Percentiles rank a stretch among this genome's conserved stretches.
Evolutionary conservation across 2,797 vertebrate species (phyloP).

Genomic region (Diplodus sargus): DNA sequence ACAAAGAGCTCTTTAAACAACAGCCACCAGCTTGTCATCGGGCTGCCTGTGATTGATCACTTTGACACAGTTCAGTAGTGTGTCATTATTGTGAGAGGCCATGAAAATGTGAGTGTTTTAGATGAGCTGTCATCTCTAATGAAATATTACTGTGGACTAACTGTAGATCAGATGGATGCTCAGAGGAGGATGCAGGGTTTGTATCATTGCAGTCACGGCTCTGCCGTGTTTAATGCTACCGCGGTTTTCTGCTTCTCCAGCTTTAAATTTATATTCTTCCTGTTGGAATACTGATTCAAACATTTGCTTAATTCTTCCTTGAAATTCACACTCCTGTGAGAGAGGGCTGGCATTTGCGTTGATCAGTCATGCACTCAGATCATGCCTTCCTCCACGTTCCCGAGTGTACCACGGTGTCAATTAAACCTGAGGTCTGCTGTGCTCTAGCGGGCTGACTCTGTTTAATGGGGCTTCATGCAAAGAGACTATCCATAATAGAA

Average conservation of each 20-base stretch:
- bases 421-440: conserved; percentile 70
- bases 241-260: background rate
- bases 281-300: conserved; percentile 58
- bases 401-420: conserved; percentile 66
- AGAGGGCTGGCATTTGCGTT: conserved; percentile 63
- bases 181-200: background rate
- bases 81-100: conserved; percentile 44
- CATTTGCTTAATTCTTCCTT: conserved; percentile 41
- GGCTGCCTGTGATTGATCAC: conserved; percentile 52
- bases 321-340: conserved; percentile 47
- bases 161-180: conserved; percentile 9
- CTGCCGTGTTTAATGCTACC: conserved; percentile 1
- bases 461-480: conserved; percentile 64
- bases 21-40: conserved; percentile 40
- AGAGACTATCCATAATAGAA: conserved; percentile 71
- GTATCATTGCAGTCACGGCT: background rate
- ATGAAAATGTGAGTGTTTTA: conserved; percentile 35
- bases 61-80: conserved; percentile 39
- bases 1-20: conserved; percentile 58
- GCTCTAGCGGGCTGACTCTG: conserved; percentile 55
- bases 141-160: conserved; percentile 20
- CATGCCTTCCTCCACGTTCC: conserved; percentile 48
- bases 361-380: conserved; percentile 70
- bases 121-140: conserved; percentile 42
- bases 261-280: conserved; percentile 4